Percentiles rank a stretch among this genome's conserved stretches.
Conservation (phyloP, 2,797 vertebrate genomes). For the Staurois parvus region DNA sequence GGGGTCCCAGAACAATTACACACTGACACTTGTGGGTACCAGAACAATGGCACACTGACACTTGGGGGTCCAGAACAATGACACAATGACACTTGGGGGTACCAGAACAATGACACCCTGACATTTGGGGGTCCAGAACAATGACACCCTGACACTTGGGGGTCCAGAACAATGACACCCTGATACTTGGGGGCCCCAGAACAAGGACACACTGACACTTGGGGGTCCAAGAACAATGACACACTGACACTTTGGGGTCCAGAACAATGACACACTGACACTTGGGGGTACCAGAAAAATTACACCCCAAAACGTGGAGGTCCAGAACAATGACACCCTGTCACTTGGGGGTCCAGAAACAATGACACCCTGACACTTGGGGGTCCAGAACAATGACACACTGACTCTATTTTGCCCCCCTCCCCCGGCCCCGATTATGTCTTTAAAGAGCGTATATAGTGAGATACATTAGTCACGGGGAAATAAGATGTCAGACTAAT, state of each 20-base stretch:
- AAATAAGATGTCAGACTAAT: constrained; percentile 36
- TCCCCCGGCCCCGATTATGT: neutral
- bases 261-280: neutral
- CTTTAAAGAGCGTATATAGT: neutral
- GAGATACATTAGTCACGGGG: constrained; percentile 46
- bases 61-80: neutral
- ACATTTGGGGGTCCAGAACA: neutral
- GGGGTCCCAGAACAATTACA: neutral
- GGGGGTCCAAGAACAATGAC: neutral
- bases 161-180: neutral
- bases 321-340: neutral
- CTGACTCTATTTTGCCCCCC: neutral
- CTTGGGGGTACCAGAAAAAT: neutral
- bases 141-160: neutral
- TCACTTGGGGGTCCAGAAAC: neutral
- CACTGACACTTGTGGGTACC: neutral
- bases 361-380: neutral
- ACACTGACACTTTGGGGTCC: neutral
- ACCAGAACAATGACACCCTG: neutral
- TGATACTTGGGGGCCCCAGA: neutral
- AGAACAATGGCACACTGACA: neutral
- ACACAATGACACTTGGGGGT: neutral
- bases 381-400: neutral
- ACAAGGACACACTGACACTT: neutral
- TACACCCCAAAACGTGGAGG: neutral